Base-by-base conservation (phyloP, 2,797 vertebrate genomes). In the Acanthurus tractus region DNA sequence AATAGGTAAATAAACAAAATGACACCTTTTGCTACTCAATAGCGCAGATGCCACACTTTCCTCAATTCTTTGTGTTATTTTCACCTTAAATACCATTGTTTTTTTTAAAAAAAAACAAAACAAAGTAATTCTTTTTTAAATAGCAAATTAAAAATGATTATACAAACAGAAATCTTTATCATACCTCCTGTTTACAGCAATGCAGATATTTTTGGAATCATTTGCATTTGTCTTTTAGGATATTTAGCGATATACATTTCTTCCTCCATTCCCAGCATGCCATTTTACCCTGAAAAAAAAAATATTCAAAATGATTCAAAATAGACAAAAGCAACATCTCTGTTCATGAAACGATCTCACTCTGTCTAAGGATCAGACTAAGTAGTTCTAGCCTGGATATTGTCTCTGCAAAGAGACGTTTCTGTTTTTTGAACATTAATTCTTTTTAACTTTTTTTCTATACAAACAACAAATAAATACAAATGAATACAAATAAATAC, bases 391-490 rank as follows among this genome's bases (percentile, higher is more conserved):
- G 50, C 4, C 8, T 7, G 8, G 29, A 50, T n/a, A 36, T 66
- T n/a, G 23, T 57, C 70, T 48, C 54, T 61, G 15, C 14, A 15
- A 29, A 38, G 52, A 36, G 4, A 69, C 20, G 20, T n/a, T 65
- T n/a, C 22, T 52, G 12, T 63, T 45, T 57, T 53, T 6, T 23
- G 8, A 22, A 70, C n/a, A 2, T 62, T 20, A 45, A 34, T 40
- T 81, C 23, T 59, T 48, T 34, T 71, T 49, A n/a, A n/a, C n/a
- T n/a, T n/a, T n/a, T n/a, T 34, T 34, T 34, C 7, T 34, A 34
- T 34, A 34, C 29, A 34, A 34, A 34, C 1, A 34, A 34, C 29
- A 34, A 34, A 34, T 34, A 34, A 34, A 34, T 34, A 34, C 29
- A 34, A 34, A 34, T 34, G 29, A 34, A 34, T 34, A 34, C 29